phyloP scores from a whole-genome alignment of 2,797 vertebrate species.

The Phoeniculus purpureus region DNA sequence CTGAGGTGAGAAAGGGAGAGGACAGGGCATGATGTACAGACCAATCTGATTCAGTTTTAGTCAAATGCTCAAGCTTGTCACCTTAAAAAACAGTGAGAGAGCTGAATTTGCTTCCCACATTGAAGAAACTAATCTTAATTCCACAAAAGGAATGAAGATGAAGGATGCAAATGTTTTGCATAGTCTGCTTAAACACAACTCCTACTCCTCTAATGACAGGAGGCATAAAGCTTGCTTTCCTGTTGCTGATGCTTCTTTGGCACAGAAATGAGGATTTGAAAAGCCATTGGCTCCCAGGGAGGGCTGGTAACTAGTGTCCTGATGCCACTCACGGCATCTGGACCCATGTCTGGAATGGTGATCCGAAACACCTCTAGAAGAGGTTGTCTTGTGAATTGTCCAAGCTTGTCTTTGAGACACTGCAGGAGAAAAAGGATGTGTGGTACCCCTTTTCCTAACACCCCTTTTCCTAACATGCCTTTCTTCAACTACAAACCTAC shows the following conservation, averaged over 20 bases:
- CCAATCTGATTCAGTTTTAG: slow-evolving; percentile 12
- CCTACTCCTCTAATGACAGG: slow-evolving; percentile 40
- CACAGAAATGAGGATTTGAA: background rate
- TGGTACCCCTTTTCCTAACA: background rate
- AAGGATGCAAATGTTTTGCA: slow-evolving; percentile 61
- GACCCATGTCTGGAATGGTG: background rate
- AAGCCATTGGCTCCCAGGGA: background rate
- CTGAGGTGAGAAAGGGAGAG: background rate
- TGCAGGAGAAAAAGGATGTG: background rate
- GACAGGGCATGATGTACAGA: background rate
- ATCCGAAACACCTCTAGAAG: background rate
- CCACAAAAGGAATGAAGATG: slow-evolving; percentile 33
- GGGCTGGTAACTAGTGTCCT: background rate
- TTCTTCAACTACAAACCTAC: background rate
- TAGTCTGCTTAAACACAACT: slow-evolving; percentile 57
- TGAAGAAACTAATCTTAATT: slow-evolving; percentile 11
- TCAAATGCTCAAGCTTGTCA: slow-evolving; percentile 27
- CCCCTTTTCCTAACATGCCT: background rate
- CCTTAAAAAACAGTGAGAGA: background rate
- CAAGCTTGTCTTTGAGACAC: background rate
- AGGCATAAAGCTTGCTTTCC: slow-evolving; percentile 20
- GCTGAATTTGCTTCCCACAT: slow-evolving; percentile 50
- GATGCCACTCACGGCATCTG: background rate
- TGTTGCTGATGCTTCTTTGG: background rate
- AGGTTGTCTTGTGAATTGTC: background rate